Evolutionary conservation across 2,113 vertebrate genomes (phyloP).

Genomic region (Arizona elegans): DNA sequence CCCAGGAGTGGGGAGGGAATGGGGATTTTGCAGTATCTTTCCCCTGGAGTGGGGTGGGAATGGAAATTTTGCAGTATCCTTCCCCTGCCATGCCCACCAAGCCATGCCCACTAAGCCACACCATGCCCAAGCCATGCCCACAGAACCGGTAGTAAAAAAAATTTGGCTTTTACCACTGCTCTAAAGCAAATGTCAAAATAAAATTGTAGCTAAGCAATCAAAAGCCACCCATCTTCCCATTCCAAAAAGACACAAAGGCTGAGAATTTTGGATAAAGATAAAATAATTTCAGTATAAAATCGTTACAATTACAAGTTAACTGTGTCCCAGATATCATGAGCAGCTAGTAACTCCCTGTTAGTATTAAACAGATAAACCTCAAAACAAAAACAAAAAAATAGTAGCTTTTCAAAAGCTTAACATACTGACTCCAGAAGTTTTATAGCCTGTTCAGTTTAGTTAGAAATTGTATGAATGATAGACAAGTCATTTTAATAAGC

Average conservation of each 20-base stretch:
- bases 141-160: no score
- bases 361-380: not conserved
- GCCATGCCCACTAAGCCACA: no score
- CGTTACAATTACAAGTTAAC: not conserved
- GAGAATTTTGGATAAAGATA: not conserved
- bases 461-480: slow-evolving; percentile 20
- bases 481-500: not conserved
- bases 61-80: no score
- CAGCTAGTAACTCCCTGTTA: not conserved
- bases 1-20: no score
- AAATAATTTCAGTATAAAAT: not conserved
- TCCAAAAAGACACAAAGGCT: not conserved
- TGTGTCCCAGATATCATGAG: not conserved
- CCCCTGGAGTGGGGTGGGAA: no score
- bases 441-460: slow-evolving; percentile 41
- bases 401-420: slow-evolving; percentile 44
- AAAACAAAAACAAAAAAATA: slow-evolving; percentile 16
- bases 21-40: no score
- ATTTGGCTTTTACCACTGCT: no score
- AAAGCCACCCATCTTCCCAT: not conserved
- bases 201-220: not conserved
- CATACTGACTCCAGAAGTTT: slow-evolving; percentile 39
- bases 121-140: no score
- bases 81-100: no score
- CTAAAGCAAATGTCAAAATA: not conserved